Base-by-base conservation (phyloP, 2,113 vertebrate genomes). In the Daphoenositta chrysoptera region DNA sequence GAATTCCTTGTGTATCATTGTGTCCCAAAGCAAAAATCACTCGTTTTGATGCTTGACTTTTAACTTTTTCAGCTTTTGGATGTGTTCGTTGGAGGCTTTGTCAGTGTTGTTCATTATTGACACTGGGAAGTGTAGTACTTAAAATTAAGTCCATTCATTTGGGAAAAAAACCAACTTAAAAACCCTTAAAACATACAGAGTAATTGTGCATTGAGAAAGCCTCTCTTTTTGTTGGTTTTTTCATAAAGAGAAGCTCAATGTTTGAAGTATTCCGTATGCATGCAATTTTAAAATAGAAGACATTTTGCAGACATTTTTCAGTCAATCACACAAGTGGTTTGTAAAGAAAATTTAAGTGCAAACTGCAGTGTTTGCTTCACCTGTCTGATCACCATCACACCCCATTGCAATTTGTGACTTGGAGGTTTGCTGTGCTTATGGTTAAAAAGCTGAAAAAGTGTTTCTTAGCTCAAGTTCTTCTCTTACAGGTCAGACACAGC, bases 401-500 rank as follows among this genome's bases (percentile, higher is more conserved):
- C 5, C 30, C 58, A 3, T 2, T 77, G 26, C 37, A 24, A 9
- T 42, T 39, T 79, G 40, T 79, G 63, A 39, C 48, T 73, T 5
- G 0, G 11, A 68, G 22, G 8, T 81, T 84, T 90, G 37, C 61
- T 75, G 27, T 64, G 45, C 54, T 66, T 12, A 9, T 9, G 7
- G n/a, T 63, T 47, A 58, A 69, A 89, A 58, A 39, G 24, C 54
- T 78, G 47, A 80, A 71, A 70, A 51, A 1, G 0, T 10, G 3
- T 90, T 88, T 75, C 87, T 64, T 64, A 87, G 17, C 56, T 18
- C 23, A 64, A 48, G 31, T 82, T 63, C n/a, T 90, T 83, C 61
- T 92, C 65, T 50, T 84, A 4, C 95, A 99, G 99, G 98, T 96
- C 97, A 99, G 79, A 98, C 98, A 23, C 99, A 99, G 75, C 99